Base-by-base conservation (phyloP, 2,888 invertebrate genomes). In the Matsumyia berberina region DNA sequence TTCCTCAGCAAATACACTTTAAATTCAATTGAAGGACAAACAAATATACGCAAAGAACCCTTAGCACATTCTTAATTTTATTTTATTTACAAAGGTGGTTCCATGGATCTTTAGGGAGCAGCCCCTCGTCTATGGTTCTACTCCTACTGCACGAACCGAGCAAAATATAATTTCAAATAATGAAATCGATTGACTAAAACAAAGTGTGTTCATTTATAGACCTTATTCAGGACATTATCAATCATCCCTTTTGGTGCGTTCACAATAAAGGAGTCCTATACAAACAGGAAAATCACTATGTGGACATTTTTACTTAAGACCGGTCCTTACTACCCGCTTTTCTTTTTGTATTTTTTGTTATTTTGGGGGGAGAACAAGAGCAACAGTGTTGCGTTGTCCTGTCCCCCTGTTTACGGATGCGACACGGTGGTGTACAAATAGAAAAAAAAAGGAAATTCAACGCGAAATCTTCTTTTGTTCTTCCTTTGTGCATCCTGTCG, bases 161-260 rank as follows among this genome's bases (percentile, higher is more conserved):
- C 49, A 37, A n/a, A n/a, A 29, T 49, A 39, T 51, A 19, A 44
- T 60, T 29, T 39, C 11, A 24, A n/a, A 42, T 12, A 60, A 37
- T 19, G 15, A 51, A 51, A 66, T 51, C 66, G 66, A 66, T 67
- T 53, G 67, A 53, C 67, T 67, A 29, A 67, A 67, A 67, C 53
- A 53, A 67, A 67, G 53, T 53, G 67, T 55, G 37, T 55, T 42
- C 67, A 53, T 67, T 53, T 51, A 66, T 37, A 66, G 66, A 51
- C 66, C 51, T 66, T 37, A 51, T 67, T 67, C 39, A 42, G 67
- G 37, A 42, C 53, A 55, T 53, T 55, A 67, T 55, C 53, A 53
- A 67, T 67, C 53, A 67, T 67, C 31, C 39, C 24, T 46, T 39
- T 67, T 67, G 46, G 46, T 64, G 46, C 33, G 33, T 46, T 37